A percentile compares a stretch with the other conserved stretches of the same genome.
Conservation (phyloP, 2,888 invertebrate species). For the Nephrocerus scutellatus region DNA sequence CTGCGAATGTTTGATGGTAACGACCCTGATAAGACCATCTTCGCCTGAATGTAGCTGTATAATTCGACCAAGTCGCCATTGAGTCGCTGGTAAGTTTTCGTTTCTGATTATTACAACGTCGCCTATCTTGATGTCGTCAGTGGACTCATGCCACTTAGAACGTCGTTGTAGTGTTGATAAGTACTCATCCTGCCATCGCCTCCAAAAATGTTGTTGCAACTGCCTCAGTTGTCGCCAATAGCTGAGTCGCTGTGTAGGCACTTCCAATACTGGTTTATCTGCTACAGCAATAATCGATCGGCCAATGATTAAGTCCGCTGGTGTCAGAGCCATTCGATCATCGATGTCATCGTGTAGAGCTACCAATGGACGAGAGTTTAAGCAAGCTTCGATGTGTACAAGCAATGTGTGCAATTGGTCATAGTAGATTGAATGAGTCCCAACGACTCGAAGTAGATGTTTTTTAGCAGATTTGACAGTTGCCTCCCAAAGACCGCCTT, state of each 20-base stretch:
- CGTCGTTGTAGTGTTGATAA: slow-evolving; percentile 6
- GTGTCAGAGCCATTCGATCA: slow-evolving; percentile 9
- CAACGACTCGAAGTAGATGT: slow-evolving; percentile 9
- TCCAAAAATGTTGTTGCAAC: slow-evolving; percentile 12
- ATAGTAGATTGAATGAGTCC: slow-evolving; percentile 4
- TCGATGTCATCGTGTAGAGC: slow-evolving; percentile 11
- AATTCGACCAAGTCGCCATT: slow-evolving; percentile 10
- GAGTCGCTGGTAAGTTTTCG: slow-evolving; percentile 7
- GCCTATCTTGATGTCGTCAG: slow-evolving; percentile 7
- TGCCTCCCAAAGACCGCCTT: slow-evolving; percentile 15
- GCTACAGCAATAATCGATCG: slow-evolving; percentile 9
- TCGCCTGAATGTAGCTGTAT: slow-evolving; percentile 7
- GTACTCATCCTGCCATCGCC: slow-evolving; percentile 9
- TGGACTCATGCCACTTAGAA: slow-evolving; percentile 8
- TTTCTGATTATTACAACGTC: slow-evolving; percentile 11
- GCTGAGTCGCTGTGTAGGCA: slow-evolving; percentile 6
- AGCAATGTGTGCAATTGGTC: too few species aligned
- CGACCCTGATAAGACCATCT: slow-evolving; percentile 8
- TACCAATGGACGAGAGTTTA: too few species aligned
- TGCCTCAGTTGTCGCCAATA: slow-evolving; percentile 11
- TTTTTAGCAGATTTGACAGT: slow-evolving; percentile 12
- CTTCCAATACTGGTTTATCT: slow-evolving; percentile 8
- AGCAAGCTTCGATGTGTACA: too few species aligned
- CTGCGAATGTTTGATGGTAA: slow-evolving; percentile 8
- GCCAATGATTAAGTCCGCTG: slow-evolving; percentile 7